Evolutionary conservation across 2,113 vertebrate genomes (phyloP).

Genomic region (Taurulus bubalis): DNA sequence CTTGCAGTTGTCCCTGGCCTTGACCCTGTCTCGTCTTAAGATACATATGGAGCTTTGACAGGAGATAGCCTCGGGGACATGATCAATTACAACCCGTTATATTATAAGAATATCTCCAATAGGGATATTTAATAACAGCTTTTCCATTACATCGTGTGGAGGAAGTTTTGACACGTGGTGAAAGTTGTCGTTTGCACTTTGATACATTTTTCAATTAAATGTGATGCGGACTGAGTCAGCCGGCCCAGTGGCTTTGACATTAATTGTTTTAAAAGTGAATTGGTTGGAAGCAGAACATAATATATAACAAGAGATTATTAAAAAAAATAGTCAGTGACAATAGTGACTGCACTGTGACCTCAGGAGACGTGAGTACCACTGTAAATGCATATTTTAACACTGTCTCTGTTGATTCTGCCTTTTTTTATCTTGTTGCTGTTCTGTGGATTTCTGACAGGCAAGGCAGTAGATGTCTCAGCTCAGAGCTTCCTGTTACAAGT

Average conservation of each 20-base stretch:
- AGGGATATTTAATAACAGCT: constrained; percentile 28
- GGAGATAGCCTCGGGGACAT: constrained; percentile 61
- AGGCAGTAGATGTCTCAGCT: constrained; percentile 62
- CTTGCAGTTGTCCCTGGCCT: constrained; percentile 81
- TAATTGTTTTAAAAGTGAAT: constrained; percentile 6
- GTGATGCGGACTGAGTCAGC: neutral
- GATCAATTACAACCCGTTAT: constrained; percentile 73
- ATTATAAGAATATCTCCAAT: constrained; percentile 61
- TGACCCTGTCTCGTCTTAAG: constrained; percentile 80
- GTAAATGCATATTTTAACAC: constrained; percentile 21
- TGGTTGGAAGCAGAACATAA: neutral
- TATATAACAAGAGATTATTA: neutral
- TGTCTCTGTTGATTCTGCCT: constrained; percentile 35
- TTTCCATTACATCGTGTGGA: constrained; percentile 58
- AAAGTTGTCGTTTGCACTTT: neutral
- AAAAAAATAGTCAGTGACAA: neutral
- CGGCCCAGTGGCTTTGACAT: neutral
- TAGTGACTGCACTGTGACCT: neutral
- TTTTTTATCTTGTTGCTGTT: constrained; percentile 31
- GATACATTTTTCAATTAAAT: neutral
- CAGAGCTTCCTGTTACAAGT: constrained; percentile 70
- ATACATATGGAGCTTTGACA: constrained; percentile 62
- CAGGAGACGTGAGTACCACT: constrained; percentile 12
- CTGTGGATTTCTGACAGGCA: constrained; percentile 47
- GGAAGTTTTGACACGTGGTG: neutral